A percentile compares a stretch with the other conserved stretches of the same genome.
phyloP scores from a whole-genome alignment of 2,888 invertebrate genomes.

The Diaphora mendica region DNA sequence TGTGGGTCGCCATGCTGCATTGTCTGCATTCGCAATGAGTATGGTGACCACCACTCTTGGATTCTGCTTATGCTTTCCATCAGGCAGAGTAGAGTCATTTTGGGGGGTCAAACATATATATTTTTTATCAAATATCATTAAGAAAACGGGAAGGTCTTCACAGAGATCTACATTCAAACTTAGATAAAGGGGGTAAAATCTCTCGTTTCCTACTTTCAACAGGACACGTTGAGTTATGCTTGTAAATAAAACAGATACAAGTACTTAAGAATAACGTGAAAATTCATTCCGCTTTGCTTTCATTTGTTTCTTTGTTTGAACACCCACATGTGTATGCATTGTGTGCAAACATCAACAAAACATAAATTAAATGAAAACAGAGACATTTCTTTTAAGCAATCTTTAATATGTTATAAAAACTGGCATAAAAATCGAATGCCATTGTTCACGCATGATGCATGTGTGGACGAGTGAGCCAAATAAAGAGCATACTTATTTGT shows the following conservation, averaged over 20 bases:
- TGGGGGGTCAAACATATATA: too few relatives aligned
- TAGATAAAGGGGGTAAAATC: neutral
- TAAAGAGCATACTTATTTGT: neutral
- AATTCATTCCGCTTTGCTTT: neutral
- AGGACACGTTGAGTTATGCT: neutral
- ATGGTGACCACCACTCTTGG: too few relatives aligned
- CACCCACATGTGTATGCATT: constrained; percentile 26
- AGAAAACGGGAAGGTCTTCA: neutral
- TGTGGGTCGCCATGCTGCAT: too few relatives aligned
- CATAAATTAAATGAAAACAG: neutral
- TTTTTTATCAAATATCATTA: neutral
- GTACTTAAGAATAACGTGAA: constrained; percentile 4
- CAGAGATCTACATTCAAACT: neutral
- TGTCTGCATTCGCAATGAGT: too few relatives aligned
- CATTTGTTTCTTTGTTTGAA: constrained; percentile 26
- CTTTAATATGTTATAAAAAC: neutral
- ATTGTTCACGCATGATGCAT: neutral
- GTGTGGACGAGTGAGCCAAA: neutral
- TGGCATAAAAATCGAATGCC: neutral
- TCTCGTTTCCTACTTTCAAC: neutral
- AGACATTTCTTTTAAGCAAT: neutral
- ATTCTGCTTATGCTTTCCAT: too few relatives aligned
- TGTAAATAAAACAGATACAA: neutral
- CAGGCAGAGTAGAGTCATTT: too few relatives aligned
- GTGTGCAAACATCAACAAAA: constrained; percentile 15